These are phyloP conservation scores for Smutsia gigantea DNA, from an alignment of 2,797 vertebrate species.

Conservation along the genomic window DNA sequence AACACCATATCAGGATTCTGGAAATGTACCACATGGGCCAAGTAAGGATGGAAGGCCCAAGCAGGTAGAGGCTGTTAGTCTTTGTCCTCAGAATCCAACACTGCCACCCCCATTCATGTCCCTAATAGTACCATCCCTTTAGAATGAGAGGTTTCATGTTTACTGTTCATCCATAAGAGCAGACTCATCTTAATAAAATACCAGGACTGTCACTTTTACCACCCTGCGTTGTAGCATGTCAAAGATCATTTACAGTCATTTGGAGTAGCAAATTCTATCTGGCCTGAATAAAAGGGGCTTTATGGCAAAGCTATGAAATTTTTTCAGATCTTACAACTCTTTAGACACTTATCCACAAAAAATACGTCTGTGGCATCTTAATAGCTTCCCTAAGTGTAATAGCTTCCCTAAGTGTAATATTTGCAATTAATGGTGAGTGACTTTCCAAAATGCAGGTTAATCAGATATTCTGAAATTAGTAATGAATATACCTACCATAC, in stretches of 20 bases:
- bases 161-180: background rate
- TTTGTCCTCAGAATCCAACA: background rate
- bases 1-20: background rate
- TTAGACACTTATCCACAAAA: slow-evolving; percentile 13
- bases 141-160: background rate
- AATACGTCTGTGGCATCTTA: slow-evolving; percentile 50
- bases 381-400: background rate
- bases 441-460: slow-evolving; percentile 35
- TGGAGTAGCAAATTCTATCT: background rate
- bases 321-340: slow-evolving; percentile 48
- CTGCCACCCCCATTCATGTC: background rate
- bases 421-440: slow-evolving; percentile 2
- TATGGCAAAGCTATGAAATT: slow-evolving; percentile 37
- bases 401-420: background rate
- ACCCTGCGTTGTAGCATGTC: background rate
- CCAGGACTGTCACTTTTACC: background rate
- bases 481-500: background rate
- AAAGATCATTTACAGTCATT: background rate
- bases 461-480: background rate
- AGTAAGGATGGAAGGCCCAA: background rate
- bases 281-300: background rate
- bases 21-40: background rate
- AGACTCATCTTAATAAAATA: background rate
- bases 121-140: background rate
- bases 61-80: background rate